phyloP scores from a whole-genome alignment of 2,888 invertebrate genomes.

The Macaria notata region DNA sequence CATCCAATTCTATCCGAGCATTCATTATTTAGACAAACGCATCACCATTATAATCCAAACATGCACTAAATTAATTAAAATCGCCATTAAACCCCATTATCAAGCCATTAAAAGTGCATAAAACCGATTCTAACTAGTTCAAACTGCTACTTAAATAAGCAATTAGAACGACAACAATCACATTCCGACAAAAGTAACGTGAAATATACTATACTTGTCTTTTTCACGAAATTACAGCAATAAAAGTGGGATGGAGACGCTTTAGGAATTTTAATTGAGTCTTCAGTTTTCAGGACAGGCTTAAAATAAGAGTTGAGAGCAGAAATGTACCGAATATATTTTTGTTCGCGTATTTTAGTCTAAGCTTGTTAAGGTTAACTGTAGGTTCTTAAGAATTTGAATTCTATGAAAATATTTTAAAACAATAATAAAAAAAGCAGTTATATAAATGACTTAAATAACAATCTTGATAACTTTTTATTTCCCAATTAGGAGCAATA shows the following conservation, averaged over 20 bases:
- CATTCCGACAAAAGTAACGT: conserved; percentile 28
- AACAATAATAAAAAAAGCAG: no score
- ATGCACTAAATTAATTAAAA: conserved; percentile 27
- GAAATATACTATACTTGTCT: conserved; percentile 42
- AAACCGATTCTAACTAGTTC: conserved; percentile 5
- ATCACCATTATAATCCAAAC: conserved; percentile 8
- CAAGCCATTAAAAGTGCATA: conserved; percentile 23
- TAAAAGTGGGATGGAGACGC: conserved; percentile 55
- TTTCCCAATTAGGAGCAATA: no score
- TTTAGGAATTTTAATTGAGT: conserved; percentile 73
- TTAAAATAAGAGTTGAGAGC: conserved; percentile 4
- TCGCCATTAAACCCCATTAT: conserved; percentile 27
- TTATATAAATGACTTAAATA: no score
- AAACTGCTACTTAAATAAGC: conserved; percentile 24
- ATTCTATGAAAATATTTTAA: no score
- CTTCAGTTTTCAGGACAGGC: conserved; percentile 42
- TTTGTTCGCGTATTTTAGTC: no score
- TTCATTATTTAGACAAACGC: conserved; percentile 3
- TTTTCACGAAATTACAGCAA: conserved; percentile 57
- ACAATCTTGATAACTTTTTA: no score
- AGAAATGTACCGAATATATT: no score
- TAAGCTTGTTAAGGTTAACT: no score
- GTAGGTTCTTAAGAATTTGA: no score
- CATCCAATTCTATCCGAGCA: no score
- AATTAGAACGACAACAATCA: conserved; percentile 26